A percentile compares a stretch with the other conserved stretches of the same genome.
Conservation (phyloP, 2,888 invertebrate species). For the Chaitophorus viminalis region DNA sequence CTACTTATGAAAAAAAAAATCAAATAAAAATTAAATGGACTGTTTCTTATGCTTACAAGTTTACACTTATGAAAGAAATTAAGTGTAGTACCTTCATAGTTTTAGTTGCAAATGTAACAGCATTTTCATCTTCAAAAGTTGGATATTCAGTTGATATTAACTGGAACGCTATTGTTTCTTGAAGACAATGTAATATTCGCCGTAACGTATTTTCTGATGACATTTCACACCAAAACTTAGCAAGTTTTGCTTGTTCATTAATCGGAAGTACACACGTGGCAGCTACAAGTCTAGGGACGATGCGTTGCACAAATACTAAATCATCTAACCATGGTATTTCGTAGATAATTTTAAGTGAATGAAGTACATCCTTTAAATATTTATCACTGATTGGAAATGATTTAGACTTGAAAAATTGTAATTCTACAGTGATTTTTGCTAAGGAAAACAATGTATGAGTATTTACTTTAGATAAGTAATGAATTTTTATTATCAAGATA, state of each 20-base stretch:
- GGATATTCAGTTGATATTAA: constrained; percentile 81
- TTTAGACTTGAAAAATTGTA: constrained; percentile 73
- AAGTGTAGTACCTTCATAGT: constrained; percentile 78
- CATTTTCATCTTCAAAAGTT: constrained; percentile 86
- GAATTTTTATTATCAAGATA: constrained; percentile 7
- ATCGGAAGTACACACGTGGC: constrained; percentile 63
- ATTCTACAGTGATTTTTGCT: constrained; percentile 64
- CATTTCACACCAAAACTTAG: constrained; percentile 79
- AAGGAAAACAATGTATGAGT: constrained; percentile 13
- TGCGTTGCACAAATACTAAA: constrained; percentile 84
- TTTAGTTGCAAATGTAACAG: constrained; percentile 85
- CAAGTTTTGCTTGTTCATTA: constrained; percentile 73
- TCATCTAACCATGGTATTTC: constrained; percentile 80
- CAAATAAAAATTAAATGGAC: not conserved
- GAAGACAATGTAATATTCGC: constrained; percentile 73
- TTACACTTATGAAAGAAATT: not conserved
- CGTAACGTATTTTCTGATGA: constrained; percentile 76
- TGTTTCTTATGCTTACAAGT: not conserved
- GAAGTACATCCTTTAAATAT: constrained; percentile 69
- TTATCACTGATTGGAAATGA: constrained; percentile 72
- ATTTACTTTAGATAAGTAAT: not conserved
- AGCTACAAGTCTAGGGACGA: constrained; percentile 78
- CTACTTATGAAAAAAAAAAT: too few species aligned
- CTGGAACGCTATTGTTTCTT: constrained; percentile 69
- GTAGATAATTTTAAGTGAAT: constrained; percentile 79